A percentile compares a stretch with the other conserved stretches of the same genome.
Conservation (phyloP, 2,888 invertebrate genomes). For the Polyploca ridens region DNA sequence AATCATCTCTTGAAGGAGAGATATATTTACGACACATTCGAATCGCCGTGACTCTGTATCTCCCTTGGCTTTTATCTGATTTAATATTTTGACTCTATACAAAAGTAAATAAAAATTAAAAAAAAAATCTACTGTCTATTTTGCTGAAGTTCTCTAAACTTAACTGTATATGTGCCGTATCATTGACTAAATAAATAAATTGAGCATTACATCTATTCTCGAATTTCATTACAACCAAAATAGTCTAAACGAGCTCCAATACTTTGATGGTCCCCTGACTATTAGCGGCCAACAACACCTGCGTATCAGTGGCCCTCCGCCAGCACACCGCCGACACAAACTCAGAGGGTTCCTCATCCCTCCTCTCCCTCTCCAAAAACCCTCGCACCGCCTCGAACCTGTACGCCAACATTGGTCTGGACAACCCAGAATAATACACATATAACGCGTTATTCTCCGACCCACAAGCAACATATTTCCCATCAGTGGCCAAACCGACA, state of each 20-base stretch:
- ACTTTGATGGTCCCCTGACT: conserved; percentile 97
- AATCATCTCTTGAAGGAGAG: too few relatives aligned
- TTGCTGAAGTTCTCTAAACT: too few relatives aligned
- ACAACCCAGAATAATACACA: conserved; percentile 95
- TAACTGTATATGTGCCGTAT: too few relatives aligned
- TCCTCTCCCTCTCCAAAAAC: conserved; percentile 90
- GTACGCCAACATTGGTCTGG: conserved; percentile 93
- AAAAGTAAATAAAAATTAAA: too few relatives aligned
- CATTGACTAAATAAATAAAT: too few relatives aligned
- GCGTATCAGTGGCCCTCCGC: conserved; percentile 89
- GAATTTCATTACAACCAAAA: too few relatives aligned
- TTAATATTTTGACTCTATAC: too few relatives aligned
- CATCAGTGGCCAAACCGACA: conserved; percentile 96
- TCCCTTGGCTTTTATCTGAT: too few relatives aligned
- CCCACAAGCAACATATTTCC: conserved; percentile 94
- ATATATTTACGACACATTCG: too few relatives aligned
- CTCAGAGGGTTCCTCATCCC: conserved; percentile 94
- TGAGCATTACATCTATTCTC: too few relatives aligned
- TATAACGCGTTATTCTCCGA: conserved; percentile 97
- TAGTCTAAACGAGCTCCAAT: conserved; percentile 88
- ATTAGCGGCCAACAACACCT: conserved; percentile 95
- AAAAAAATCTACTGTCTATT: too few relatives aligned
- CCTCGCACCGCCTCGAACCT: conserved; percentile 93
- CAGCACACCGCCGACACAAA: conserved; percentile 98
- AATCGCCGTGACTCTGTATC: too few relatives aligned